Evolutionary conservation across 2,888 invertebrate genomes (phyloP).

Genomic region (Epinotia ramella): DNA sequence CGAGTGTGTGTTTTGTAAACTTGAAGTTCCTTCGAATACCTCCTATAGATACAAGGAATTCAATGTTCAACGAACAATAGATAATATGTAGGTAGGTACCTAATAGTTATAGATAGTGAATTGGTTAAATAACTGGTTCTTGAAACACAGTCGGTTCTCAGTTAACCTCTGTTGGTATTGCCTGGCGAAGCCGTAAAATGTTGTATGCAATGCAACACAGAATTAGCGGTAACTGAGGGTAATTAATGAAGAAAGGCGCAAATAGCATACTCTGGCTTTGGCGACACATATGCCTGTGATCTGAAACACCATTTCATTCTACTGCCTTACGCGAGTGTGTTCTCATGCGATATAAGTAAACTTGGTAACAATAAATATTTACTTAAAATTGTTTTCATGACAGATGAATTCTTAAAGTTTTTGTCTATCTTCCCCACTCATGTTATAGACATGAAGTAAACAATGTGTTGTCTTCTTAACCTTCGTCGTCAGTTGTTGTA

Average conservation of each 20-base stretch:
- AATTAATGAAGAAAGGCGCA: neutral
- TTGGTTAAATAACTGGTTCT: neutral
- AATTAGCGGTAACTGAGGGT: neutral
- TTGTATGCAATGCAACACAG: neutral
- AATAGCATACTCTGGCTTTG: neutral
- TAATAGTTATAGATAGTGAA: neutral
- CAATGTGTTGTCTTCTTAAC: neutral
- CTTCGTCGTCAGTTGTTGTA: neutral
- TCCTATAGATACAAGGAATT: neutral
- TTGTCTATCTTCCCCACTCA: no score
- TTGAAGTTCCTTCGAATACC: neutral
- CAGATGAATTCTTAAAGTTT: no score
- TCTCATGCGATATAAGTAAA: neutral
- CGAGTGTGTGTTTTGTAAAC: conserved; percentile 8
- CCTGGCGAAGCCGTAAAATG: neutral
- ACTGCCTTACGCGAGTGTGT: neutral
- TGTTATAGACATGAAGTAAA: no score
- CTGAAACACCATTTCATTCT: no score
- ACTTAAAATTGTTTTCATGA: neutral
- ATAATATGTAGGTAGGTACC: neutral
- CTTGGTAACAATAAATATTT: neutral
- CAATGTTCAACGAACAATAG: conserved; percentile 4
- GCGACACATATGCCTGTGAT: no score
- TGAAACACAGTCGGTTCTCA: neutral
- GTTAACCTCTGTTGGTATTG: neutral